Base-by-base conservation (phyloP, 2,113 vertebrate species). In the Perccottus glenii region DNA sequence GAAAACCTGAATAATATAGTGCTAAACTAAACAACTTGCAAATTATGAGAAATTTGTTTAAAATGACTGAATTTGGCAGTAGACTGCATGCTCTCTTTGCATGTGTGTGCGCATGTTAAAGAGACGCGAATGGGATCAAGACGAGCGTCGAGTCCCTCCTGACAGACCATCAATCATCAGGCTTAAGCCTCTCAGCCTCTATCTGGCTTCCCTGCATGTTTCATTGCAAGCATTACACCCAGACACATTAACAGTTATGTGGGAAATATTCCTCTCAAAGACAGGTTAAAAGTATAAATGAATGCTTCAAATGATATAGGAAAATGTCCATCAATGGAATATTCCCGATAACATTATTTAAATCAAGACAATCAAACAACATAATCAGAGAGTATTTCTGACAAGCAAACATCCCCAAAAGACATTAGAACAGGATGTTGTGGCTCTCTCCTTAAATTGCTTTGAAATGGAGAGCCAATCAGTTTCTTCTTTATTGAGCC, bases 81-180 rank as follows among this genome's bases (percentile, higher is more conserved):
- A 5, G 5, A 11, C 9, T 12, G 44, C 44, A 46, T 14, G 12
- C 10, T 32, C 11, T 36, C 32, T 53, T 36, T 52, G 51, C 14
- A 33, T 15, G 15, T 60, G 38, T 8, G 35, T 12, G 15, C 12
- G 6, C 33, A 66, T 44, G 61, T 57, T 16, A 33, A 43, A 60
- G 16, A 74, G 49, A 12, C 47, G 15, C 73, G 48, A 94, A 93
- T 93, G 91, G 95, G 96, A 96, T 94, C 94, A 94, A 95, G 93
- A 89, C 85, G 33, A 38, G 85, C 94, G 89, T 75, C 90, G 93
- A 94, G 93, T 93, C 89, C 90, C 91, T 89, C 90, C 88, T 96
- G 95, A 95, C 96, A 97, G 96, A 95, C 92, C 95, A 98, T 98
- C 96, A 96, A 93, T 98, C 95, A 95, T 93, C 86, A 57, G 70